Evolutionary conservation across 2,888 invertebrate genomes (phyloP).

Genomic region (Ochropleura plecta): DNA sequence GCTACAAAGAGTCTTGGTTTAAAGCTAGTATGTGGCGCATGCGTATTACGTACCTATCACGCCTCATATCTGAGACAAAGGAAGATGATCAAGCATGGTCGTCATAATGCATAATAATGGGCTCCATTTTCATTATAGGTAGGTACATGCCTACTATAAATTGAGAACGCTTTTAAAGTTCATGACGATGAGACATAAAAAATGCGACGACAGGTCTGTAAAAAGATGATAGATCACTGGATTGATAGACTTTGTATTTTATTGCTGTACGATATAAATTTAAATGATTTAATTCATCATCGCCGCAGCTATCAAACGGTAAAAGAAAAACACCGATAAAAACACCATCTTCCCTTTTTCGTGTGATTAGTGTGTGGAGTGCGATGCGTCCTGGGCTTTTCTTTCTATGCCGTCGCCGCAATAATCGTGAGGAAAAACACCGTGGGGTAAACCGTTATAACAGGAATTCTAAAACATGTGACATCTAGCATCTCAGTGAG

Average conservation of each 20-base stretch:
- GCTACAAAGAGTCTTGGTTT: not conserved
- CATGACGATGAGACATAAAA: not conserved
- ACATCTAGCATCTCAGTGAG: not conserved
- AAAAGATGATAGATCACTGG: not conserved
- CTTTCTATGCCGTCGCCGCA: too few species aligned
- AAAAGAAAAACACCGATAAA: not conserved
- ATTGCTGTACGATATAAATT: not conserved
- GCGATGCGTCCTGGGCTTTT: too few species aligned
- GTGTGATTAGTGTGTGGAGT: too few species aligned
- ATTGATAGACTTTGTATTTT: not conserved
- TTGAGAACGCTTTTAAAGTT: not conserved
- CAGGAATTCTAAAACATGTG: not conserved
- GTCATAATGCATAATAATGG: not conserved
- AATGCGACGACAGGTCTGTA: not conserved
- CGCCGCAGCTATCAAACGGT: not conserved
- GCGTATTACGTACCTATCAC: not conserved
- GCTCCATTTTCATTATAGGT: not conserved
- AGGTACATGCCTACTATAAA: not conserved
- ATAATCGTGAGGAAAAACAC: not conserved
- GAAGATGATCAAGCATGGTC: not conserved
- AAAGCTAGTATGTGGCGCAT: constrained; percentile 19
- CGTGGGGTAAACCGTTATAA: not conserved
- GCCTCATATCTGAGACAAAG: constrained; percentile 29
- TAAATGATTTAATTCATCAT: not conserved
- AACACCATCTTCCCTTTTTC: too few species aligned